These are phyloP conservation scores for Heloderma charlesbogerti DNA, from an alignment of 2,113 vertebrate species.

Conservation along the genomic window DNA sequence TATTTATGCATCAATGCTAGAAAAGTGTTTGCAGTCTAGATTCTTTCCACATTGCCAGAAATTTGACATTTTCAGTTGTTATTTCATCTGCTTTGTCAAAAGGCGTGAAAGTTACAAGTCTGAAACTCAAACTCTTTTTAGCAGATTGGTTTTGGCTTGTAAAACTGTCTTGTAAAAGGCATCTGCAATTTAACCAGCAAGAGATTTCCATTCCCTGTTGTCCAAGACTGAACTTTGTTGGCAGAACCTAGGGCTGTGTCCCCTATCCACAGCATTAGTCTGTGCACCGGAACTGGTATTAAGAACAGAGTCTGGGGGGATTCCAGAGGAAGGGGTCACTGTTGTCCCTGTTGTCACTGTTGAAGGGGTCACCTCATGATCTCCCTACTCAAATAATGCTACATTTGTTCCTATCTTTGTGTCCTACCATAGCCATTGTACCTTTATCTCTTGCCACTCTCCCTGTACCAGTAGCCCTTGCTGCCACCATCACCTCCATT, in stretches of 20 bases:
- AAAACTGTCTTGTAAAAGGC: neutral
- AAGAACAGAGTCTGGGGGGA: neutral
- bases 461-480: neutral
- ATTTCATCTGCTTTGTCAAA: constrained; percentile 10
- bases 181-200: constrained; percentile 1
- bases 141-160: constrained; percentile 25
- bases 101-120: constrained; percentile 15
- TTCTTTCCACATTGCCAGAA: constrained; percentile 11
- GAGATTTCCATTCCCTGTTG: neutral
- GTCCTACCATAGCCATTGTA: neutral
- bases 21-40: constrained; percentile 5
- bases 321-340: neutral
- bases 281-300: too few relatives aligned
- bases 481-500: neutral
- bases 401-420: neutral
- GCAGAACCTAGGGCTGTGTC: neutral
- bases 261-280: neutral
- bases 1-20: neutral
- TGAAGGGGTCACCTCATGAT: neutral
- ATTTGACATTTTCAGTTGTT: constrained; percentile 29
- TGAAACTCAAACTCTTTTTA: constrained; percentile 32
- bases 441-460: neutral
- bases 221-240: neutral
- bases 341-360: too few relatives aligned
- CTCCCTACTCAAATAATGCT: neutral